Evolutionary conservation across 2,888 invertebrate genomes (phyloP).

Genomic region (Spodoptera picta): DNA sequence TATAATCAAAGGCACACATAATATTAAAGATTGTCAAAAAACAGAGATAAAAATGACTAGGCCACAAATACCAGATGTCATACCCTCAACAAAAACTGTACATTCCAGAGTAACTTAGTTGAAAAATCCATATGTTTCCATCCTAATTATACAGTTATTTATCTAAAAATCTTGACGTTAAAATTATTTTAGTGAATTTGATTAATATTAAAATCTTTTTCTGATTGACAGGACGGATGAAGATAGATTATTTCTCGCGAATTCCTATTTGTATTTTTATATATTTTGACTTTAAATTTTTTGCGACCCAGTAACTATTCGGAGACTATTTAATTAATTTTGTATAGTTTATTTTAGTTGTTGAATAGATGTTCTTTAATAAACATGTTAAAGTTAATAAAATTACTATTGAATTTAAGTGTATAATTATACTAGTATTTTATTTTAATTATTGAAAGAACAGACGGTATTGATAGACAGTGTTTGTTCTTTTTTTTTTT

Average conservation of each 20-base stretch:
- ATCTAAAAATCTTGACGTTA: slow-evolving; percentile 23
- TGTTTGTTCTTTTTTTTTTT: too few relatives aligned
- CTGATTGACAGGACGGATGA: slow-evolving; percentile 48
- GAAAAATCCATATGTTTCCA: slow-evolving; percentile 31
- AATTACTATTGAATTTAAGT: background rate
- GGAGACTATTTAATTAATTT: slow-evolving; percentile 10
- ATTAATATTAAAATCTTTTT: slow-evolving; percentile 22
- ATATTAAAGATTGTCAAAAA: too few relatives aligned
- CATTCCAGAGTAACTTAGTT: too few relatives aligned
- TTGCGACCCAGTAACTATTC: slow-evolving; percentile 10
- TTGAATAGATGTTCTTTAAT: slow-evolving; percentile 8
- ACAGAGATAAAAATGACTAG: too few relatives aligned
- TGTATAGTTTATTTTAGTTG: background rate
- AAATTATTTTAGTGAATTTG: slow-evolving; percentile 24
- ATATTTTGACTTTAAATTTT: slow-evolving; percentile 47
- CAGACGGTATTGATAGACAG: too few relatives aligned
- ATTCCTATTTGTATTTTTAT: slow-evolving; percentile 26
- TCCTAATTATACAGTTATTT: slow-evolving; percentile 13
- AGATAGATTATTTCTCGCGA: slow-evolving; percentile 31
- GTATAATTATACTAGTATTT: too few relatives aligned
- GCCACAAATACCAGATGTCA: too few relatives aligned
- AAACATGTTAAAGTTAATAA: slow-evolving; percentile 2
- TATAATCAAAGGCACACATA: too few relatives aligned
- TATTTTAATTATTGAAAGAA: too few relatives aligned
- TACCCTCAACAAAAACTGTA: too few relatives aligned